These are phyloP conservation scores for Rhyacichthys aspro DNA, from an alignment of 2,797 vertebrate species.

Conservation along the genomic window DNA sequence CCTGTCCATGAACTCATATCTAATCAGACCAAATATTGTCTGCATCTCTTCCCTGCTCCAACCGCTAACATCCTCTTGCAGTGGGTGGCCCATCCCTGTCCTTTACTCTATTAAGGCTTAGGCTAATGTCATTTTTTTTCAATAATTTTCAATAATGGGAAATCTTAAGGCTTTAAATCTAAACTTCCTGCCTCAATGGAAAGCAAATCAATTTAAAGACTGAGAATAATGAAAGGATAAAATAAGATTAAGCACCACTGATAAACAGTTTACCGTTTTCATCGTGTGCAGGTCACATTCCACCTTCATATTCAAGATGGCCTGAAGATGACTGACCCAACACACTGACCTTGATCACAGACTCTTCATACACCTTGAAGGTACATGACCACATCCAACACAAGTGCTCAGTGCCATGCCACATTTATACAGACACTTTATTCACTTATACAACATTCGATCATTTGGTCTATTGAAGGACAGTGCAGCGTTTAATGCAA, in stretches of 20 bases:
- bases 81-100: not conserved
- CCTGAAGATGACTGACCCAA: conserved; percentile 5
- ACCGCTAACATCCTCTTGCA: conserved; percentile 10
- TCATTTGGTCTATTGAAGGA: conserved; percentile 24
- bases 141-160: too few species aligned
- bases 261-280: too few species aligned
- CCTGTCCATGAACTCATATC: conserved; percentile 22
- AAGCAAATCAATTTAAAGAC: too few species aligned
- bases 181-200: too few species aligned
- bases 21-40: conserved; percentile 28
- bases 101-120: not conserved
- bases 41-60: conserved; percentile 7
- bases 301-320: not conserved
- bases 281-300: too few species aligned
- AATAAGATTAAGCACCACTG: not conserved
- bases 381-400: conserved; percentile 7
- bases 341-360: conserved; percentile 38
- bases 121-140: not conserved
- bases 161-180: too few species aligned
- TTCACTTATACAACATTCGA: not conserved
- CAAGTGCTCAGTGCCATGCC: conserved; percentile 3
- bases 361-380: conserved; percentile 26
- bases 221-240: not conserved
- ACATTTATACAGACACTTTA: not conserved
- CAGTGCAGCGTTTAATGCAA: conserved; percentile 15